Percentiles rank a stretch among this genome's conserved stretches.
phyloP scores from a whole-genome alignment of 2,113 vertebrate genomes.

The Stegostoma tigrinum region DNA sequence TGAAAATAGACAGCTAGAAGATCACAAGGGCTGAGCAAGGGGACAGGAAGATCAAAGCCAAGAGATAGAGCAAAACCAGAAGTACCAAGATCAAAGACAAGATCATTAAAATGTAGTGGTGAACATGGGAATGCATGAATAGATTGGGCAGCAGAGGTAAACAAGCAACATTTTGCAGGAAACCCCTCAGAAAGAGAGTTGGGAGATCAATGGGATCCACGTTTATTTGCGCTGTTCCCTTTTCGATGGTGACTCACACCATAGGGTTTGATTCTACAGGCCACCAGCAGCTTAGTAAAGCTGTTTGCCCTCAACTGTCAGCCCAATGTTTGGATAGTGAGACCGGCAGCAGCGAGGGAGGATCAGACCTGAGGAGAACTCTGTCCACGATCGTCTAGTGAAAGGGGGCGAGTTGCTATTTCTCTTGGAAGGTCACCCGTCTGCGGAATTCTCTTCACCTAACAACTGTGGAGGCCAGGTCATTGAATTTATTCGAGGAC shows the following conservation, averaged over 20 bases:
- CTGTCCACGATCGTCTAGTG: neutral
- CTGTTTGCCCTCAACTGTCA: neutral
- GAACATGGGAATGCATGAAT: neutral
- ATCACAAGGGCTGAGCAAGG: neutral
- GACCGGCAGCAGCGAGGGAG: neutral
- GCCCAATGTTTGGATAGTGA: neutral
- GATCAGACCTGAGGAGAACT: neutral
- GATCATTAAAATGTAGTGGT: neutral
- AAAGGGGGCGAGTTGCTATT: too few species aligned
- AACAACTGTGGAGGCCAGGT: too few species aligned
- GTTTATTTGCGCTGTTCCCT: neutral
- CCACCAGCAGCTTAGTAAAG: neutral
- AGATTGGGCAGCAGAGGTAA: neutral
- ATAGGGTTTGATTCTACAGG: neutral
- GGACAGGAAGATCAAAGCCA: constrained; percentile 3
- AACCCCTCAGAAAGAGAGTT: neutral
- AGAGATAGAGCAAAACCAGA: neutral
- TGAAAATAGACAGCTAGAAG: constrained; percentile 22
- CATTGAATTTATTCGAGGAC: too few species aligned
- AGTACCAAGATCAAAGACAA: neutral
- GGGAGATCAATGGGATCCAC: neutral
- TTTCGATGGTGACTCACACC: neutral
- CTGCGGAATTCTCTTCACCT: too few species aligned
- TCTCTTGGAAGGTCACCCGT: too few species aligned
- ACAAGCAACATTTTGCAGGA: neutral